Evolutionary conservation across 2,888 invertebrate genomes (phyloP).

Genomic region (Parnassius smintheus): DNA sequence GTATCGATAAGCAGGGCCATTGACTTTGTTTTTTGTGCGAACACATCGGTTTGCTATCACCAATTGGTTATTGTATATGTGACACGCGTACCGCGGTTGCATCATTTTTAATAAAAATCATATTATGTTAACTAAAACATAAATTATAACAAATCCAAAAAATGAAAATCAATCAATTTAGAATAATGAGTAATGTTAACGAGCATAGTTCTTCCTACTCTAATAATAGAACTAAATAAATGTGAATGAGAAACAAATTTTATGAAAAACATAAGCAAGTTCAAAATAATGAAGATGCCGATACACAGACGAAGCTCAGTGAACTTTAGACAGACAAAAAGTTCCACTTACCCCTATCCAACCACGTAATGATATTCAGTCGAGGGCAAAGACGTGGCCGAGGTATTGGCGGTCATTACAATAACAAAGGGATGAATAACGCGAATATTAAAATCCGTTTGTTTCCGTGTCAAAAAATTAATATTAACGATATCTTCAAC

Average conservation of each 20-base stretch:
- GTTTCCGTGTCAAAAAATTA: constrained; percentile 79
- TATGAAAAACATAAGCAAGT: too few species aligned
- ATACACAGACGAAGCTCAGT: not conserved
- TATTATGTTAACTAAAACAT: too few species aligned
- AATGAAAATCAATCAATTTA: too few species aligned
- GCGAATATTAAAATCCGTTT: constrained; percentile 72
- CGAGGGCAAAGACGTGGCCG: constrained; percentile 20
- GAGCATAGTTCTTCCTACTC: too few species aligned
- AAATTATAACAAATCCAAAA: too few species aligned
- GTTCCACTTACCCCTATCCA: constrained; percentile 10
- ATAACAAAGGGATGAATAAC: constrained; percentile 73
- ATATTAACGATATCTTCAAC: constrained; percentile 79
- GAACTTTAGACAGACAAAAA: not conserved
- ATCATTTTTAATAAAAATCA: constrained; percentile 28
- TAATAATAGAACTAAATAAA: too few species aligned
- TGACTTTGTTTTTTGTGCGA: constrained; percentile 50
- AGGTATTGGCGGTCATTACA: constrained; percentile 58
- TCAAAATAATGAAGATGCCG: too few species aligned
- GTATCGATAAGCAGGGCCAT: constrained; percentile 55
- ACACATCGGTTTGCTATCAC: constrained; percentile 45
- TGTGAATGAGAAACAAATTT: too few species aligned
- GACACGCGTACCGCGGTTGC: constrained; percentile 41
- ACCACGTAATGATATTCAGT: constrained; percentile 13
- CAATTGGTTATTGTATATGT: constrained; percentile 38
- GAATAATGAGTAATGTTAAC: too few species aligned